Evolutionary conservation across 2,113 vertebrate species (phyloP).

Genomic region (Strix uralensis): DNA sequence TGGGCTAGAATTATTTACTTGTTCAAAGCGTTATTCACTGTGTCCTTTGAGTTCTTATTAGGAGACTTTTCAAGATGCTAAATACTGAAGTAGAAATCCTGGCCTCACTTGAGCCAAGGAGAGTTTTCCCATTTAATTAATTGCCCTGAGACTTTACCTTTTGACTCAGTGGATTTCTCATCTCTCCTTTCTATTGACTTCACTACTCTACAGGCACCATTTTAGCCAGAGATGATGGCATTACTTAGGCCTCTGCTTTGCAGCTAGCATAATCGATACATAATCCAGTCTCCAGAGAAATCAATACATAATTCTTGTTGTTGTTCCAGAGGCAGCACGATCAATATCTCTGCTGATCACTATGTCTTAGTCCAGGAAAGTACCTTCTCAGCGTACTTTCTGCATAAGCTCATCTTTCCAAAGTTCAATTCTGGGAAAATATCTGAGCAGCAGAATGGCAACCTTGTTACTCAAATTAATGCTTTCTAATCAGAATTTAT

Average conservation of each 20-base stretch:
- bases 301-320: constrained; percentile 58
- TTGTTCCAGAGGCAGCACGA: constrained; percentile 1
- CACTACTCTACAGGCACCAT: constrained; percentile 9
- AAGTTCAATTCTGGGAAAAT: constrained; percentile 22
- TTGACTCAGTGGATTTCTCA: constrained; percentile 55
- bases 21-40: constrained; percentile 11
- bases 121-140: constrained; percentile 49
- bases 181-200: constrained; percentile 58
- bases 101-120: background rate
- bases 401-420: constrained; percentile 9
- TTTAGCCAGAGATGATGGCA: constrained; percentile 46
- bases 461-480: constrained; percentile 8
- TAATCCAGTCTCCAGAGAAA: constrained; percentile 56
- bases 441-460: background rate
- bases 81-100: constrained; percentile 39
- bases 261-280: constrained; percentile 19
- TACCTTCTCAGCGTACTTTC: background rate
- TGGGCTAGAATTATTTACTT: constrained; percentile 22
- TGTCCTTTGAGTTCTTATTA: background rate
- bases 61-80: constrained; percentile 22
- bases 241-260: constrained; percentile 42
- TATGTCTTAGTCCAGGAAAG: constrained; percentile 29
- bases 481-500: constrained; percentile 28
- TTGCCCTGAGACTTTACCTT: constrained; percentile 47
- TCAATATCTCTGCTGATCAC: constrained; percentile 44